phyloP scores from a whole-genome alignment of 2,113 vertebrate genomes.

The Felis catus region DNA sequence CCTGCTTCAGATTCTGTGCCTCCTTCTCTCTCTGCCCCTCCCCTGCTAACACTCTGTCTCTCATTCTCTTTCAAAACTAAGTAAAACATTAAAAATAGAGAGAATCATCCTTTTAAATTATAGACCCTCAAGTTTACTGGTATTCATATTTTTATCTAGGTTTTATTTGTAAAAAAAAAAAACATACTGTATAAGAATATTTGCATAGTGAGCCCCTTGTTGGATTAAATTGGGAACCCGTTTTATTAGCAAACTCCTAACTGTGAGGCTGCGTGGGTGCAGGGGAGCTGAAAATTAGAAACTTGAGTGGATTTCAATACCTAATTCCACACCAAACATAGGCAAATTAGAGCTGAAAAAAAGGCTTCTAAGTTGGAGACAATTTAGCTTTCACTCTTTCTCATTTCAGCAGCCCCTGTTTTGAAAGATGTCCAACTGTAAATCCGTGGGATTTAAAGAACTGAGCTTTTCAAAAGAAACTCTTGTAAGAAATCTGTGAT shows the following conservation, averaged over 20 bases:
- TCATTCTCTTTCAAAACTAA: too few relatives aligned
- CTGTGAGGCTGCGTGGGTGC: background rate
- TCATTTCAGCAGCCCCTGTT: background rate
- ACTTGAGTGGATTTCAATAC: conserved; percentile 61
- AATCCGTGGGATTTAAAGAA: background rate
- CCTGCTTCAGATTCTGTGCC: too few relatives aligned
- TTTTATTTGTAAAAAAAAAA: conserved; percentile 24
- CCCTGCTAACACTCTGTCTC: too few relatives aligned
- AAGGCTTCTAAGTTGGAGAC: background rate
- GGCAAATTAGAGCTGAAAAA: conserved; percentile 11
- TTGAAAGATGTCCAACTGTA: conserved; percentile 14
- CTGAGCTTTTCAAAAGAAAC: background rate
- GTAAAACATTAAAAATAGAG: too few relatives aligned
- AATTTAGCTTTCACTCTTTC: conserved; percentile 33
- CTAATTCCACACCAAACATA: conserved; percentile 41
- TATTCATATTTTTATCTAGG: background rate
- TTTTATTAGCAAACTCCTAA: conserved; percentile 6
- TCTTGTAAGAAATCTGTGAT: background rate
- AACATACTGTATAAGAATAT: background rate
- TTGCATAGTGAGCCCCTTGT: background rate
- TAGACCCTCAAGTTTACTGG: background rate
- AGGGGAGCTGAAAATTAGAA: conserved; percentile 63
- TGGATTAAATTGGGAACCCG: conserved; percentile 1
- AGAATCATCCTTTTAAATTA: background rate
- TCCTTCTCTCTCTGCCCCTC: too few relatives aligned